These are phyloP conservation scores for Eumaeus atala DNA, from an alignment of 1,140 invertebrate species.

Conservation along the genomic window DNA sequence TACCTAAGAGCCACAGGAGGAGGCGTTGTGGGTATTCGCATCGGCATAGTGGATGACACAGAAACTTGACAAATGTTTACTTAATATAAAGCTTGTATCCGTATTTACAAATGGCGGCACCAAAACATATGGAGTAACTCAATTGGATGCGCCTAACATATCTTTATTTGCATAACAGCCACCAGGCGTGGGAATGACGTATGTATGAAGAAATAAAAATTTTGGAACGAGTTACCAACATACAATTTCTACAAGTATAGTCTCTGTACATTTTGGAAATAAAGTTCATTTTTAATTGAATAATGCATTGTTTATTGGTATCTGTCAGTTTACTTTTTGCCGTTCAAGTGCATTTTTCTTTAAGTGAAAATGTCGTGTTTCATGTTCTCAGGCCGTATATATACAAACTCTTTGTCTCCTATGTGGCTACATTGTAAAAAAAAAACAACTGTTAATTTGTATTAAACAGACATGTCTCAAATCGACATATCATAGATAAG, in stretches of 20 bases:
- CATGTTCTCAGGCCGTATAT: too few species aligned
- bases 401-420: too few species aligned
- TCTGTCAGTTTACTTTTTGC: slow-evolving; percentile 14
- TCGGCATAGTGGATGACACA: too few species aligned
- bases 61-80: too few species aligned
- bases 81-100: too few species aligned
- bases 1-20: too few species aligned
- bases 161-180: slow-evolving; percentile 28
- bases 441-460: too few species aligned
- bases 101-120: slow-evolving; percentile 11
- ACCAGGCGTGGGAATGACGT: slow-evolving; percentile 29
- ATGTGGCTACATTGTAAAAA: too few species aligned
- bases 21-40: too few species aligned
- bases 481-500: too few species aligned
- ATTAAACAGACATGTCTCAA: too few species aligned
- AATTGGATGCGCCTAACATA: slow-evolving; percentile 25
- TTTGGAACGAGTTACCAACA: slow-evolving; percentile 22
- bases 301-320: background rate
- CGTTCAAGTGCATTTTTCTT: slow-evolving; percentile 17
- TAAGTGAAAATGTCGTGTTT: slow-evolving; percentile 21
- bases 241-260: background rate
- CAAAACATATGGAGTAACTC: slow-evolving; percentile 20
- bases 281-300: slow-evolving; percentile 2
- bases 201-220: slow-evolving; percentile 23
- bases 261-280: background rate